Conservation (phyloP, 1,140 invertebrate species). For the Drosophila pruinosa region DNA sequence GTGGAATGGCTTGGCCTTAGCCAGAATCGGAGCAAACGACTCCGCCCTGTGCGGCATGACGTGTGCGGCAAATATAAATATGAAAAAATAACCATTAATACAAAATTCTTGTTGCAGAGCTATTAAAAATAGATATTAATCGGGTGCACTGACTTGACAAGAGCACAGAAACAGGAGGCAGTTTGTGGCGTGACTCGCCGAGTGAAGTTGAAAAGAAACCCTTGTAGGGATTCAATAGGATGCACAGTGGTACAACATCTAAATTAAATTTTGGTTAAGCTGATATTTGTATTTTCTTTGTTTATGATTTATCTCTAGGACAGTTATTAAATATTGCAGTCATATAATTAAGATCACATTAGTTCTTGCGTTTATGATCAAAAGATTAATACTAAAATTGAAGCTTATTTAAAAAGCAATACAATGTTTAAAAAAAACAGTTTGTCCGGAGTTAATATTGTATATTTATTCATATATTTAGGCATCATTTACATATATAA, state of each 20-base stretch:
- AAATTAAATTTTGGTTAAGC: too few relatives aligned
- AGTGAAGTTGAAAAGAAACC: constrained; percentile 1
- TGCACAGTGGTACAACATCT: constrained; percentile 9
- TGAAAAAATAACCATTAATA: neutral
- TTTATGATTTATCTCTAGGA: too few relatives aligned
- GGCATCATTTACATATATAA: too few relatives aligned
- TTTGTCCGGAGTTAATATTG: too few relatives aligned
- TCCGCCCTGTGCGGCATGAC: constrained; percentile 43
- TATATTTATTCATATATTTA: too few relatives aligned
- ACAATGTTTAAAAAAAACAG: too few relatives aligned
- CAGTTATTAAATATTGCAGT: too few relatives aligned
- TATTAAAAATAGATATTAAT: constrained; percentile 46
- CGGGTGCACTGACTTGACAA: constrained; percentile 58
- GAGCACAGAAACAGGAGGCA: neutral
- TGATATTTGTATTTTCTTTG: too few relatives aligned
- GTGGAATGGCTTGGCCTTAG: constrained; percentile 40
- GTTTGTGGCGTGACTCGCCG: constrained; percentile 28
- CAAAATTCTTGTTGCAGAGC: constrained; percentile 15
- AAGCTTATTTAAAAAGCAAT: too few relatives aligned
- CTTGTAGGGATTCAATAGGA: constrained; percentile 53
- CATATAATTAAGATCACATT: too few relatives aligned
- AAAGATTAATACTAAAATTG: too few relatives aligned
- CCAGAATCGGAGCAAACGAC: constrained; percentile 20
- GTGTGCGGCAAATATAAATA: constrained; percentile 54
- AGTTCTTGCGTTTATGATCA: too few relatives aligned